phyloP scores from a whole-genome alignment of 2,888 invertebrate genomes.

The Noctua fimbriata region DNA sequence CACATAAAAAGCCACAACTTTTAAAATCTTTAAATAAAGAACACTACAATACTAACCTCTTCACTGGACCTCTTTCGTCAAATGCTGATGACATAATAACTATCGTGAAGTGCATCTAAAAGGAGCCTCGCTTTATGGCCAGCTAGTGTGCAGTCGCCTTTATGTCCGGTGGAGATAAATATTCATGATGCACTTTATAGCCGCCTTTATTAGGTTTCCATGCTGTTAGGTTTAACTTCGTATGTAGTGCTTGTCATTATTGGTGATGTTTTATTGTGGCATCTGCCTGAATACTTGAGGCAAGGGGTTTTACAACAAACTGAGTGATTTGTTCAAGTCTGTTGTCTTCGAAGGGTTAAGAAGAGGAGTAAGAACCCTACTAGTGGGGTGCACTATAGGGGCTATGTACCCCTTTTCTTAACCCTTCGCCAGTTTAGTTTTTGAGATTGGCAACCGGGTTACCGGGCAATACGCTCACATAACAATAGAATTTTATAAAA shows the following conservation, averaged over 20 bases:
- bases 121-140: constrained; percentile 23
- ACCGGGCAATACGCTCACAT: background rate
- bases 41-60: background rate
- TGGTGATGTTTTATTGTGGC: constrained; percentile 10
- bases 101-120: constrained; percentile 36
- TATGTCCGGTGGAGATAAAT: constrained; percentile 49
- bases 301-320: background rate
- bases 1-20: background rate
- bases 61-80: background rate
- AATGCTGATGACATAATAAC: constrained; percentile 35
- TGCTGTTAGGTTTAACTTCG: constrained; percentile 30
- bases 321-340: background rate
- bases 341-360: background rate
- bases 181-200: constrained; percentile 55
- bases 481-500: background rate
- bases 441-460: background rate
- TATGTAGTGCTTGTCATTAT: constrained; percentile 26
- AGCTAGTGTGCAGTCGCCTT: constrained; percentile 43
- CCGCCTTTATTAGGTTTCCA: constrained; percentile 51
- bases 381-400: background rate
- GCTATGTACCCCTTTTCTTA: background rate
- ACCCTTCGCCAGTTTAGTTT: background rate
- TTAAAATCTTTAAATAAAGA: constrained; percentile 7
- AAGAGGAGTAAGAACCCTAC: background rate
- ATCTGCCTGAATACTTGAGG: background rate